phyloP scores from a whole-genome alignment of 2,113 vertebrate species.

The Sitta europaea region DNA sequence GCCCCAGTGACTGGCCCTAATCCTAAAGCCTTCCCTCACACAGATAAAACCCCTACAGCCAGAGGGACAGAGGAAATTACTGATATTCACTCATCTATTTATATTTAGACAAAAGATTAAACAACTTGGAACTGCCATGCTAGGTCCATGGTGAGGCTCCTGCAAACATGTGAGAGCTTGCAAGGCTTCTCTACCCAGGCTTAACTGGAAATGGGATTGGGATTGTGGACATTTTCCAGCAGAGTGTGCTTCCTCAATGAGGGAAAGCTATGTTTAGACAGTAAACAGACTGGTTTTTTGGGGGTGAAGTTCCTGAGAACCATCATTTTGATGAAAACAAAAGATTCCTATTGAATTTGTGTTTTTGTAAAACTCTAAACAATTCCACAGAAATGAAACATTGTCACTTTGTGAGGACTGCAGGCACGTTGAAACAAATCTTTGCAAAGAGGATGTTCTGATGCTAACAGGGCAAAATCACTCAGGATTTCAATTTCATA shows the following conservation, averaged over 20 bases:
- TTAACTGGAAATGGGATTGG: neutral
- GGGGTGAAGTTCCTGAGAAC: neutral
- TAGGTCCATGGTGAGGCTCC: neutral
- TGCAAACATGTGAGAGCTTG: neutral
- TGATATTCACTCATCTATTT: slow-evolving; percentile 62
- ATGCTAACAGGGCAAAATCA: neutral
- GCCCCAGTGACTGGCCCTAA: neutral
- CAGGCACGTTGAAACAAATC: neutral
- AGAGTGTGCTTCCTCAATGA: neutral
- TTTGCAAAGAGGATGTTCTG: neutral
- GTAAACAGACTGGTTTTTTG: neutral
- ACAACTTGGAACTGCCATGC: slow-evolving; percentile 10
- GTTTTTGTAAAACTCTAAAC: neutral
- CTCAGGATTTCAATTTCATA: neutral
- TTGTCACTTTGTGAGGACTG: neutral
- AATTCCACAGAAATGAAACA: neutral
- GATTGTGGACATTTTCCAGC: neutral
- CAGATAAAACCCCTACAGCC: slow-evolving; percentile 37
- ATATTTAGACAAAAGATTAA: slow-evolving; percentile 63
- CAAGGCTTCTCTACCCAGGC: neutral
- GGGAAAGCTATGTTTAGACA: neutral
- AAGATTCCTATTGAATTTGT: neutral
- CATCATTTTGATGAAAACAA: neutral
- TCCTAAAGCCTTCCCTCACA: neutral
- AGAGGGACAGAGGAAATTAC: slow-evolving; percentile 24